A percentile compares a stretch with the other conserved stretches of the same genome.
phyloP scores from a whole-genome alignment of 2,797 vertebrate genomes.

The Rhinella marina region DNA sequence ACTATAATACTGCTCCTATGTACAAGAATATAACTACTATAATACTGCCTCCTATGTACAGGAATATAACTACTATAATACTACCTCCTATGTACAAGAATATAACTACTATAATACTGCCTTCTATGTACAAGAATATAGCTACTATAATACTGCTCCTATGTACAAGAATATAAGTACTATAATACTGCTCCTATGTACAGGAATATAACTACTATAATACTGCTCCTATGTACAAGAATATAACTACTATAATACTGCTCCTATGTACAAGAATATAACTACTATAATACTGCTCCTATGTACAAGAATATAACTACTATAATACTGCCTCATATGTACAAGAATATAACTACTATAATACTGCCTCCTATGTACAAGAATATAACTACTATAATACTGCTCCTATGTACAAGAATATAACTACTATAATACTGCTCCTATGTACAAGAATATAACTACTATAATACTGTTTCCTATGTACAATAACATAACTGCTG shows the following conservation, averaged over 20 bases:
- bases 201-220: not conserved
- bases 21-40: slow-evolving; percentile 3
- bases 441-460: not conserved
- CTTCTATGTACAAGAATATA: not conserved
- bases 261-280: not conserved
- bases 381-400: too few species aligned
- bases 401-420: too few species aligned
- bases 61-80: not conserved
- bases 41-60: not conserved
- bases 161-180: not conserved
- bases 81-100: not conserved
- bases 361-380: too few species aligned
- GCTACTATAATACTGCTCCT: not conserved
- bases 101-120: slow-evolving; percentile 1
- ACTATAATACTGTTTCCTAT: not conserved
- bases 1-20: not conserved
- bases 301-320: not conserved
- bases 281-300: not conserved
- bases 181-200: not conserved
- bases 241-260: not conserved
- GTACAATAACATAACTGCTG: too few species aligned
- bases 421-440: too few species aligned
- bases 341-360: not conserved
- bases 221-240: not conserved
- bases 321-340: not conserved